Evolutionary conservation across 1,140 invertebrate species (phyloP).

Genomic region (Andrena cerasifolii): DNA sequence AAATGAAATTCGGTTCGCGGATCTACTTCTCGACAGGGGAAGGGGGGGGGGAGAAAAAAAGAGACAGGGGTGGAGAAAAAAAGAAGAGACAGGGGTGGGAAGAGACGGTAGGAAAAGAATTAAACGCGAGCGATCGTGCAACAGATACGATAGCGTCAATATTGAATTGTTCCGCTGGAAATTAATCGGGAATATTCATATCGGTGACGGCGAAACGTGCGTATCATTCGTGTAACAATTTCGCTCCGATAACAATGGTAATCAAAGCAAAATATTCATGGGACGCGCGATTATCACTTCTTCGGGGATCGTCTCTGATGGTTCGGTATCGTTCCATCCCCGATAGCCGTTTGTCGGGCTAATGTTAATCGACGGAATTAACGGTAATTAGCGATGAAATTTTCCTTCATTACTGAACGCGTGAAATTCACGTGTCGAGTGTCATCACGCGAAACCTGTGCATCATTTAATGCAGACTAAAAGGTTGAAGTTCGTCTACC

Average conservation of each 20-base stretch:
- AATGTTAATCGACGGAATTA: conserved; percentile 18
- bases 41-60: too few species aligned
- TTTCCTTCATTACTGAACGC: background rate
- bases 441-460: background rate
- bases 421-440: background rate
- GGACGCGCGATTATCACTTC: background rate
- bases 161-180: conserved; percentile 19
- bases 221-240: conserved; percentile 26
- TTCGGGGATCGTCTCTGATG: background rate
- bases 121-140: background rate
- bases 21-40: background rate
- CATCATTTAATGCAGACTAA: background rate
- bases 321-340: background rate
- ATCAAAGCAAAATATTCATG: conserved; percentile 28
- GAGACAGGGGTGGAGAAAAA: too few species aligned
- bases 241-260: conserved; percentile 9
- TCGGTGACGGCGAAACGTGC: background rate
- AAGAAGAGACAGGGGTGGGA: background rate
- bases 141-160: background rate
- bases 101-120: background rate
- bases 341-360: background rate
- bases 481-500: background rate
- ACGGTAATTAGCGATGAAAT: conserved; percentile 7
- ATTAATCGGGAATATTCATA: conserved; percentile 34
- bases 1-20: background rate